Percentiles rank a stretch among this genome's conserved stretches.
Evolutionary conservation across 2,888 invertebrate species (phyloP).

Genomic region (Dyspetes luteomarginatus): DNA sequence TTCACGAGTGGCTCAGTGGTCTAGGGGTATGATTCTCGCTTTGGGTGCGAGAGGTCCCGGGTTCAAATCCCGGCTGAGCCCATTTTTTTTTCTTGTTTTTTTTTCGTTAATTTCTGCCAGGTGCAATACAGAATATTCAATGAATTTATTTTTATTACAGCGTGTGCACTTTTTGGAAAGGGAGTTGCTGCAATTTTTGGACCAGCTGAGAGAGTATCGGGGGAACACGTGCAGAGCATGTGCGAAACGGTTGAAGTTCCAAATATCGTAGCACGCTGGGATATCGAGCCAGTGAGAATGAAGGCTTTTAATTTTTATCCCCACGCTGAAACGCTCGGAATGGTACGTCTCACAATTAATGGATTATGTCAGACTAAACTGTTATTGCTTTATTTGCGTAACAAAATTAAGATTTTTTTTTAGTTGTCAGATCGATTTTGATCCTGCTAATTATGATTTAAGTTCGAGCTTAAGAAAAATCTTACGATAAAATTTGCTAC

Average conservation of each 20-base stretch:
- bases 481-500: no score
- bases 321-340: slow-evolving; percentile 85
- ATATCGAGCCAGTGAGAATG: slow-evolving; percentile 84
- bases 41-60: slow-evolving; percentile 86
- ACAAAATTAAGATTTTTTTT: no score
- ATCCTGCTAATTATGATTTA: no score
- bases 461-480: no score
- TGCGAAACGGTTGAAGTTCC: slow-evolving; percentile 93
- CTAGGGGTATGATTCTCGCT: slow-evolving; percentile 86
- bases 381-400: no score
- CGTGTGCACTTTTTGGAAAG: slow-evolving; percentile 33
- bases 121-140: not conserved
- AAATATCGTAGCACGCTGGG: slow-evolving; percentile 91
- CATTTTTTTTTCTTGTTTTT: slow-evolving; percentile 69
- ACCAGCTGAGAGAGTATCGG: slow-evolving; percentile 87
- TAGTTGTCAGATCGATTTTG: no score
- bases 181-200: slow-evolving; percentile 85
- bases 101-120: not conserved
- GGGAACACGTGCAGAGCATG: slow-evolving; percentile 91
- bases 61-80: slow-evolving; percentile 85
- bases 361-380: no score
- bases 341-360: slow-evolving; percentile 72
- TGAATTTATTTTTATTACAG: slow-evolving; percentile 44
- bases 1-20: slow-evolving; percentile 77
- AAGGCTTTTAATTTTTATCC: slow-evolving; percentile 90